These are phyloP conservation scores for Tyria jacobaeae DNA, from an alignment of 2,888 invertebrate species.

Conservation along the genomic window DNA sequence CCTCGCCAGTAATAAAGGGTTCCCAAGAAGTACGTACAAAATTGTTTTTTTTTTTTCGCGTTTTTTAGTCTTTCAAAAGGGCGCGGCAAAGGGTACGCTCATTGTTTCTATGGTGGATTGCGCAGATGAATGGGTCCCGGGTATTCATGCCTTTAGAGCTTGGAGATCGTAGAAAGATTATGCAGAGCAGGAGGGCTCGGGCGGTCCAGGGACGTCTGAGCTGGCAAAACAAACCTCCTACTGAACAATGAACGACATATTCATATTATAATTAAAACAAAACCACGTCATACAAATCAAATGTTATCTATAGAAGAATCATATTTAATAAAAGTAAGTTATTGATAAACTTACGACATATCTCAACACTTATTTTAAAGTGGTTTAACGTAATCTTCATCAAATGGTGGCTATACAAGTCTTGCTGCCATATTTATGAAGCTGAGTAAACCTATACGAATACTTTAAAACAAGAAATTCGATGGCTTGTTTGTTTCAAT, in stretches of 20 bases:
- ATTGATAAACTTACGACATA: background rate
- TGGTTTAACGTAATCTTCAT: too few species aligned
- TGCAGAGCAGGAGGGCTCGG: conserved; percentile 73
- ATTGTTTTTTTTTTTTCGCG: conserved; percentile 74
- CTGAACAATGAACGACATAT: conserved; percentile 40
- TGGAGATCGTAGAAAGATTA: conserved; percentile 81
- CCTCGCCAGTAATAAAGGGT: conserved; percentile 80
- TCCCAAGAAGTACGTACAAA: conserved; percentile 81
- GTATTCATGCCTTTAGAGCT: conserved; percentile 76
- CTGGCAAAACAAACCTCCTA: conserved; percentile 80
- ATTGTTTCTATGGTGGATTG: conserved; percentile 84
- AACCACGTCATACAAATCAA: background rate
- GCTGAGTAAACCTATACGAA: too few species aligned
- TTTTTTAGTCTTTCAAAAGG: conserved; percentile 77
- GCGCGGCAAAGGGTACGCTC: conserved; percentile 79
- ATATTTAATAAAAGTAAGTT: background rate
- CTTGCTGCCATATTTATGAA: too few species aligned
- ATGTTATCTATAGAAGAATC: background rate
- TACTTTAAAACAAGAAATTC: too few species aligned
- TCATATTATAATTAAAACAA: background rate
- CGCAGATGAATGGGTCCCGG: conserved; percentile 77
- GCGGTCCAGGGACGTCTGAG: conserved; percentile 71
- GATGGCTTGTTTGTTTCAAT: too few species aligned
- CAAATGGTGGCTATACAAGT: too few species aligned
- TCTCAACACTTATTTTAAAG: background rate